Conservation (phyloP, 2,888 invertebrate species). For the Agrilus mali region DNA sequence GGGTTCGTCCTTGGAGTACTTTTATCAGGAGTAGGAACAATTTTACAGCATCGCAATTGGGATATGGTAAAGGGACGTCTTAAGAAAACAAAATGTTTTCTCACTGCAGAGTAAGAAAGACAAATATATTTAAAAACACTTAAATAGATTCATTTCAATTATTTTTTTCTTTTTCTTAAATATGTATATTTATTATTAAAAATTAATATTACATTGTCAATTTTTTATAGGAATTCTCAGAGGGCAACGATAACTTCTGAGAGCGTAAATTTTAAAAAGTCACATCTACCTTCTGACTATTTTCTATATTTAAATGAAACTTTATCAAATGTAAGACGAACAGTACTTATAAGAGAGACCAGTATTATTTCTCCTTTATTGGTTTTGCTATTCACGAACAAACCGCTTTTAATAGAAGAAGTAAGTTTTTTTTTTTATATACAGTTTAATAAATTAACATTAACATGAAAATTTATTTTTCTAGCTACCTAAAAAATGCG, state of each 20-base stretch:
- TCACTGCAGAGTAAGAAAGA: constrained; percentile 35
- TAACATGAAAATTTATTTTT: constrained; percentile 10
- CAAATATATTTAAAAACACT: too few relatives aligned
- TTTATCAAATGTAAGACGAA: constrained; percentile 41
- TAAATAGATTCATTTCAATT: neutral
- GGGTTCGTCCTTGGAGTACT: constrained; percentile 46
- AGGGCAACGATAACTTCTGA: constrained; percentile 45
- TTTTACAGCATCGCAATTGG: constrained; percentile 36
- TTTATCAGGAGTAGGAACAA: constrained; percentile 43
- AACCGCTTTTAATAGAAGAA: constrained; percentile 20
- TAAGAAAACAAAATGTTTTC: constrained; percentile 25
- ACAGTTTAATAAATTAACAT: neutral
- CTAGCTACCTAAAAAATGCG: constrained; percentile 13
- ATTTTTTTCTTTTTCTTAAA: neutral
- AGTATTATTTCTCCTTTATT: constrained; percentile 46
- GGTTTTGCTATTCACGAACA: constrained; percentile 41
- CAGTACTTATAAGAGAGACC: constrained; percentile 43
- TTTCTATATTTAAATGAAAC: constrained; percentile 45
- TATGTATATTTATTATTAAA: neutral
- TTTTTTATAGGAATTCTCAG: constrained; percentile 38
- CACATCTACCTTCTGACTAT: constrained; percentile 33
- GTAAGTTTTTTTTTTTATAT: constrained; percentile 15
- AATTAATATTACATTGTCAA: neutral
- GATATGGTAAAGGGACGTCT: constrained; percentile 43
- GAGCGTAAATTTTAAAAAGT: constrained; percentile 48